phyloP scores from a whole-genome alignment of 2,888 invertebrate genomes.

The Lasioglossum lativentre region DNA sequence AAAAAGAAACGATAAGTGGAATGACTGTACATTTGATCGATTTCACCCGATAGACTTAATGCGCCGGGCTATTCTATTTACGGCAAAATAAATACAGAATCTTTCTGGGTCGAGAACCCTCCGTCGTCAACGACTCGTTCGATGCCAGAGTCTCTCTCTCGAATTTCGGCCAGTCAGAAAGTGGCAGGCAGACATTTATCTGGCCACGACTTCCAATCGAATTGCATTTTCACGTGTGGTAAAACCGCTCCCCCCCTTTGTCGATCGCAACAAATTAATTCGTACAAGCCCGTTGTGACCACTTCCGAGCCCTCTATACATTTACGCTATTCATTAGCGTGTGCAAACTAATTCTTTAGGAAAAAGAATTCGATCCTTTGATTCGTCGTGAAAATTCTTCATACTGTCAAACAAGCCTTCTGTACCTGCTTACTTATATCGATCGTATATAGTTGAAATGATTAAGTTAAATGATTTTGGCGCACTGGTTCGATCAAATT shows the following conservation, averaged over 20 bases:
- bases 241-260: neutral
- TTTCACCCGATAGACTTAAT: constrained; percentile 18
- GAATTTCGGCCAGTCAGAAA: constrained; percentile 41
- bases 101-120: constrained; percentile 64
- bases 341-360: neutral
- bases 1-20: neutral
- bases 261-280: constrained; percentile 2
- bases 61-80: constrained; percentile 16
- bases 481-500: no score
- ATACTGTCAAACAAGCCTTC: neutral
- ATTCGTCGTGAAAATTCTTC: neutral
- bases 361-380: neutral
- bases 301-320: neutral
- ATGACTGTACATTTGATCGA: neutral
- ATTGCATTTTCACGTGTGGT: neutral
- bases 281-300: neutral
- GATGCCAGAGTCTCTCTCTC: constrained; percentile 17
- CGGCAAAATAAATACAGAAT: constrained; percentile 53
- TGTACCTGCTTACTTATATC: no score
- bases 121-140: constrained; percentile 43
- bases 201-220: neutral
- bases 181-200: constrained; percentile 18
- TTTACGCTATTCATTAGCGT: neutral
- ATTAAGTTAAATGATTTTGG: no score
- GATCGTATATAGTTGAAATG: no score